Evolutionary conservation across 2,113 vertebrate genomes (phyloP).

Genomic region (Xiphophorus couchianus): DNA sequence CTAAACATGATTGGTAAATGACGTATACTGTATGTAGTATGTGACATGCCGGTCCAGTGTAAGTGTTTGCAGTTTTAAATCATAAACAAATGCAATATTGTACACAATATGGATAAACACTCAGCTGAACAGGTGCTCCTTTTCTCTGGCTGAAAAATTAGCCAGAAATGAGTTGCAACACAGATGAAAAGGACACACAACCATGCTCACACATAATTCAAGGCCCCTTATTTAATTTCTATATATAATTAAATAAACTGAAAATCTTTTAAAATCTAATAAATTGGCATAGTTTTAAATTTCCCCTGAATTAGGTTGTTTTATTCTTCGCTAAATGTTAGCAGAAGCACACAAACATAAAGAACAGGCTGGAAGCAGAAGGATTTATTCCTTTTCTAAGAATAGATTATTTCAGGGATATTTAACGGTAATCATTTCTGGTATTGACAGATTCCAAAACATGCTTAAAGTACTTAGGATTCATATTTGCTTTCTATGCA

Average conservation of each 20-base stretch:
- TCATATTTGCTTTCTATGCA: conserved; percentile 63
- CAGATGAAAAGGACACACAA: no score
- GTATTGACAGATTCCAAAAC: conserved; percentile 50
- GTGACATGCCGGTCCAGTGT: no score
- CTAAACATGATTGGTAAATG: no score
- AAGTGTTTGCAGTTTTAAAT: no score
- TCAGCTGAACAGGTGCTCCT: no score
- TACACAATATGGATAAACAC: no score
- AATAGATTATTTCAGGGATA: conserved; percentile 34
- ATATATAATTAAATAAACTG: background rate
- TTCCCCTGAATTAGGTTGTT: background rate
- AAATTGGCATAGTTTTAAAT: background rate
- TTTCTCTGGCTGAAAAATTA: no score
- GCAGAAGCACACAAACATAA: conserved; percentile 24
- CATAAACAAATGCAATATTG: no score
- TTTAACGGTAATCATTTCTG: conserved; percentile 32
- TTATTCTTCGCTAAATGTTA: conserved; percentile 11
- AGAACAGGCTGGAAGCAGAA: conserved; percentile 23
- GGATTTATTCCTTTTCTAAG: conserved; percentile 17
- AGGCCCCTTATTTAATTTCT: no score
- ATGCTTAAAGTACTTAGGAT: conserved; percentile 4
- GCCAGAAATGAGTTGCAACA: no score
- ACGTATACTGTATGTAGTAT: no score
- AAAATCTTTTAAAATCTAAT: background rate
- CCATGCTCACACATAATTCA: no score